Conservation (phyloP, 2,888 invertebrate genomes). For the Conistra vaccinii region DNA sequence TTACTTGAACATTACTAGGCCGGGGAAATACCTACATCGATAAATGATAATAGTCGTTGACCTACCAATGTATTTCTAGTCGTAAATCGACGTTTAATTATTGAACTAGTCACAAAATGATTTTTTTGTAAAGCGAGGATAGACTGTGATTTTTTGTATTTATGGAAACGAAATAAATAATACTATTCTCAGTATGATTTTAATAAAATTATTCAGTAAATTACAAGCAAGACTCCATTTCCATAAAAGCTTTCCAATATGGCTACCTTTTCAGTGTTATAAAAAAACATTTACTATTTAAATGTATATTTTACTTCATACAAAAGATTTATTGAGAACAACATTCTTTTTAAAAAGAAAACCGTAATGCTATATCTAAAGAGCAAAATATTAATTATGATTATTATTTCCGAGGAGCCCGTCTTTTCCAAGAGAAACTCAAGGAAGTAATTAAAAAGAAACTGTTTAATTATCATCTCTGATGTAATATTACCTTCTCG, state of each 20-base stretch:
- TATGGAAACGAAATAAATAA: neutral
- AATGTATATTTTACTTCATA: too few relatives aligned
- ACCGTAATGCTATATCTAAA: slow-evolving; percentile 8
- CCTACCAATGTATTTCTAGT: neutral
- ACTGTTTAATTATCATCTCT: slow-evolving; percentile 45
- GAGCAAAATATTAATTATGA: slow-evolving; percentile 46
- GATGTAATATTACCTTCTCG: slow-evolving; percentile 30
- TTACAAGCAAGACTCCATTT: neutral
- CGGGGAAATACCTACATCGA: neutral
- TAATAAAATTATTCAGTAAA: neutral
- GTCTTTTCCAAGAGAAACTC: slow-evolving; percentile 20
- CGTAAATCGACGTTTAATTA: neutral
- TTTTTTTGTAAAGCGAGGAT: neutral
- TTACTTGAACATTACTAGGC: neutral
- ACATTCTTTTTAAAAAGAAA: neutral
- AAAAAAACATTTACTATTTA: too few relatives aligned
- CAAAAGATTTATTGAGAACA: neutral
- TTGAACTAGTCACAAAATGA: neutral
- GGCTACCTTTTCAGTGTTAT: neutral
- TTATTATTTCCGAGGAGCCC: slow-evolving; percentile 28
- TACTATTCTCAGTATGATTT: neutral
- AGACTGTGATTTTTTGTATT: neutral
- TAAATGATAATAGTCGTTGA: neutral
- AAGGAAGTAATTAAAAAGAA: slow-evolving; percentile 53
- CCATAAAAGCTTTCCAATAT: neutral